phyloP scores from a whole-genome alignment of 2,888 invertebrate genomes.

The Amphipoea lucens region DNA sequence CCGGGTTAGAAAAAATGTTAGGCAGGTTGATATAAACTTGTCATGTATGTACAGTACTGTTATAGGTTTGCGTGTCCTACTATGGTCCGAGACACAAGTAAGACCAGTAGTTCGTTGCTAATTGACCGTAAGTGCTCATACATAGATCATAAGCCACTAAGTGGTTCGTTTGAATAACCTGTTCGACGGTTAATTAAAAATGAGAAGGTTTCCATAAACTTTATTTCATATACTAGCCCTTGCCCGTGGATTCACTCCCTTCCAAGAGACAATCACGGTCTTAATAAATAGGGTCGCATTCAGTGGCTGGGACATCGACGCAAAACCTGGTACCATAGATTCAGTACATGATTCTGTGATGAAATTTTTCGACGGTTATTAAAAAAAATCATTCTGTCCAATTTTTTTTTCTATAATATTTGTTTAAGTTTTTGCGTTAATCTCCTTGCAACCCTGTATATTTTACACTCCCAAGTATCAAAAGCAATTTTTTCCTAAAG shows the following conservation, averaged over 20 bases:
- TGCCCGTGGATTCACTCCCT: not conserved
- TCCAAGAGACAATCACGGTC: too few relatives aligned
- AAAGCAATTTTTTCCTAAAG: not conserved
- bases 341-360: too few relatives aligned
- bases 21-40: too few relatives aligned
- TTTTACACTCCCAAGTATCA: not conserved
- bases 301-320: too few relatives aligned
- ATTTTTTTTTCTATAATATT: too few relatives aligned
- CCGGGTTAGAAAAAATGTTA: not conserved
- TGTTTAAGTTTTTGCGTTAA: too few relatives aligned
- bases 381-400: too few relatives aligned
- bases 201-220: constrained; percentile 10
- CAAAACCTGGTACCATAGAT: too few relatives aligned
- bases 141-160: constrained; percentile 56
- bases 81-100: constrained; percentile 15
- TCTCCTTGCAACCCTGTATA: too few relatives aligned
- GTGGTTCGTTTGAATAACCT: constrained; percentile 41
- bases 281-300: too few relatives aligned
- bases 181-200: constrained; percentile 37
- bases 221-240: constrained; percentile 3
- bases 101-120: constrained; percentile 24
- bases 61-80: not conserved
- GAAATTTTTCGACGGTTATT: too few relatives aligned
- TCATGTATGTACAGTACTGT: constrained; percentile 10
- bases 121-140: constrained; percentile 48